Evolutionary conservation across 2,797 vertebrate genomes (phyloP).

Genomic region (Pseudochirops cupreus): DNA sequence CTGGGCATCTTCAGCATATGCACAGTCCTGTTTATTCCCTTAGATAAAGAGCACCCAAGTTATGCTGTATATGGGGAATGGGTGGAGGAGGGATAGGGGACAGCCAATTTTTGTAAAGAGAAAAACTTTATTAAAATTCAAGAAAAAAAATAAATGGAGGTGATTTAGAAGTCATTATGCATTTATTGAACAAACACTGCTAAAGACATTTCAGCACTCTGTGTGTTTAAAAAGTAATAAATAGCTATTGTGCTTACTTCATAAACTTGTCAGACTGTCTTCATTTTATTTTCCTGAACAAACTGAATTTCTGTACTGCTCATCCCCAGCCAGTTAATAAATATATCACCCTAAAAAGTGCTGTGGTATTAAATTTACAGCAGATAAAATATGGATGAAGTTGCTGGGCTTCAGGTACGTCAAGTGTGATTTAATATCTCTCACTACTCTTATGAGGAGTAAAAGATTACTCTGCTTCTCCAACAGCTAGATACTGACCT

Average conservation of each 20-base stretch:
- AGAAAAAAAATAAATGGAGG: slow-evolving; percentile 80
- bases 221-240: slow-evolving; percentile 91
- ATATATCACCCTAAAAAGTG: slow-evolving; percentile 97
- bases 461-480: slow-evolving; percentile 91
- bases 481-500: slow-evolving; percentile 89
- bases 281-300: slow-evolving; percentile 95
- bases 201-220: slow-evolving; percentile 84
- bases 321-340: slow-evolving; percentile 94
- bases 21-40: slow-evolving; percentile 78
- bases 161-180: slow-evolving; percentile 85
- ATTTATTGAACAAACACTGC: slow-evolving; percentile 87
- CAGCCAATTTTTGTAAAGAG: slow-evolving; percentile 74
- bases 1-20: slow-evolving; percentile 65
- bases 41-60: slow-evolving; percentile 72
- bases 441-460: slow-evolving; percentile 88
- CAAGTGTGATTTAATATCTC: slow-evolving; percentile 98
- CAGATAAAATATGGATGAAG: slow-evolving; percentile 99
- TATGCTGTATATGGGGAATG: slow-evolving; percentile 32
- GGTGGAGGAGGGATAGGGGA: neutral
- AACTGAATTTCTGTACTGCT: slow-evolving; percentile 91
- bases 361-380: slow-evolving; percentile 93
- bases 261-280: slow-evolving; percentile 96
- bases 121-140: slow-evolving; percentile 86
- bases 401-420: slow-evolving; percentile 94
- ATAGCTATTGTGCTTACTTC: slow-evolving; percentile 94